phyloP scores from a whole-genome alignment of 2,797 vertebrate species.

The Diplodus puntazzo region DNA sequence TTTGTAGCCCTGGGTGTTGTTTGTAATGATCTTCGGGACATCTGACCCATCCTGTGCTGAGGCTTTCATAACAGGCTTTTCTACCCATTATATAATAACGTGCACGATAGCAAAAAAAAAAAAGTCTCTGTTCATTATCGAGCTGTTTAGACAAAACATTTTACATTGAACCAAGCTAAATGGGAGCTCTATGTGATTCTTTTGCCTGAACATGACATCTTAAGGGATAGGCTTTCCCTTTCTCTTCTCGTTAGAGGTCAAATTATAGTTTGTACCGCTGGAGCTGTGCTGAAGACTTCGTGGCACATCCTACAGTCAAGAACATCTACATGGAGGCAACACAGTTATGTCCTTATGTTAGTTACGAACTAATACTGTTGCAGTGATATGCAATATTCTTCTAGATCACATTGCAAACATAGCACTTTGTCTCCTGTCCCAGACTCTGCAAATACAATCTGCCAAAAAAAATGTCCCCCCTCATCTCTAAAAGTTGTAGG shows the following conservation, averaged over 20 bases:
- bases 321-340: not conserved
- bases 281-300: not conserved
- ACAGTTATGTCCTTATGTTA: not conserved
- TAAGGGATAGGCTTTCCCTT: not conserved
- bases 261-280: conserved; percentile 10
- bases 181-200: not conserved
- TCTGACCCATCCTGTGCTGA: conserved; percentile 57
- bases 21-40: conserved; percentile 64
- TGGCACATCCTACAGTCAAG: too few species aligned
- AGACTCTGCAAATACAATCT: not conserved
- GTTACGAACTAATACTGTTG: not conserved
- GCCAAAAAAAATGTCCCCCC: not conserved
- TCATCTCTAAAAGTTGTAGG: not conserved
- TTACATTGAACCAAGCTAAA: conserved; percentile 8
- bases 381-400: not conserved
- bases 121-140: conserved; percentile 47
- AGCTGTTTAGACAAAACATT: conserved; percentile 32
- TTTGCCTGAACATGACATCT: conserved; percentile 19
- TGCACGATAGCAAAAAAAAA: conserved; percentile 4
- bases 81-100: conserved; percentile 64
- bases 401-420: not conserved
- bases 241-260: conserved; percentile 23
- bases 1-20: conserved; percentile 57
- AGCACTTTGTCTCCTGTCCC: not conserved
- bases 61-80: conserved; percentile 60